These are phyloP conservation scores for Caenorhabditis panamensis DNA, from an alignment of 2,888 invertebrate genomes.

Conservation along the genomic window DNA sequence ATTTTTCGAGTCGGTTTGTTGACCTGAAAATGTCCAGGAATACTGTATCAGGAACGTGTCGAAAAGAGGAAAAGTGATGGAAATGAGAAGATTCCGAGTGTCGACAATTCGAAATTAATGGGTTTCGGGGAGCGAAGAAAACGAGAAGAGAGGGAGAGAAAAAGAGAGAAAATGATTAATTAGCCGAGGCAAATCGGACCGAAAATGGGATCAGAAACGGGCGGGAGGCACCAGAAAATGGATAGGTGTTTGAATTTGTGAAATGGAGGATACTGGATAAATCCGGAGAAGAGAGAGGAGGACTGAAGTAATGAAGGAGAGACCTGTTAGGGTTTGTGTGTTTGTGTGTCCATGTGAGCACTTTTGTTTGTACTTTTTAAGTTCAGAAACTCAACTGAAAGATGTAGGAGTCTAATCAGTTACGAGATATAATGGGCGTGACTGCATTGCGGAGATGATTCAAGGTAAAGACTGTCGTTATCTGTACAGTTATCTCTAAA, in stretches of 20 bases:
- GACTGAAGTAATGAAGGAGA: too few species aligned
- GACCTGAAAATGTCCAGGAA: background rate
- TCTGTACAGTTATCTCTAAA: too few species aligned
- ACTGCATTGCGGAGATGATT: too few species aligned
- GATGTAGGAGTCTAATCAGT: too few species aligned
- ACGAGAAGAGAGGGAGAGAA: slow-evolving; percentile 5
- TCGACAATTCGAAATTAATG: slow-evolving; percentile 40
- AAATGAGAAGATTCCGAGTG: slow-evolving; percentile 12
- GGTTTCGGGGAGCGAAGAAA: background rate
- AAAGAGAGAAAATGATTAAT: slow-evolving; percentile 34
- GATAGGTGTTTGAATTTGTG: background rate
- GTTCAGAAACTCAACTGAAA: too few species aligned
- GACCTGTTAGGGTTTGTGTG: too few species aligned
- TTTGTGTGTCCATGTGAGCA: too few species aligned
- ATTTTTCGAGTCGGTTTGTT: slow-evolving; percentile 8
- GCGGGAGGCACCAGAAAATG: background rate
- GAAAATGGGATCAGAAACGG: background rate
- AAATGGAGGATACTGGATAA: too few species aligned
- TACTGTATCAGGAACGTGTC: slow-evolving; percentile 13
- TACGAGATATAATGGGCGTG: too few species aligned
- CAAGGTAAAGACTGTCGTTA: too few species aligned
- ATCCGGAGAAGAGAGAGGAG: background rate
- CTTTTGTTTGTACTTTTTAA: too few species aligned
- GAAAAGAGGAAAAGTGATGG: slow-evolving; percentile 8
- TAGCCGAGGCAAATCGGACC: slow-evolving; percentile 17